A percentile compares a stretch with the other conserved stretches of the same genome.
Conservation (phyloP, 2,113 vertebrate species). For the Oncorhynchus gorbuscha region DNA sequence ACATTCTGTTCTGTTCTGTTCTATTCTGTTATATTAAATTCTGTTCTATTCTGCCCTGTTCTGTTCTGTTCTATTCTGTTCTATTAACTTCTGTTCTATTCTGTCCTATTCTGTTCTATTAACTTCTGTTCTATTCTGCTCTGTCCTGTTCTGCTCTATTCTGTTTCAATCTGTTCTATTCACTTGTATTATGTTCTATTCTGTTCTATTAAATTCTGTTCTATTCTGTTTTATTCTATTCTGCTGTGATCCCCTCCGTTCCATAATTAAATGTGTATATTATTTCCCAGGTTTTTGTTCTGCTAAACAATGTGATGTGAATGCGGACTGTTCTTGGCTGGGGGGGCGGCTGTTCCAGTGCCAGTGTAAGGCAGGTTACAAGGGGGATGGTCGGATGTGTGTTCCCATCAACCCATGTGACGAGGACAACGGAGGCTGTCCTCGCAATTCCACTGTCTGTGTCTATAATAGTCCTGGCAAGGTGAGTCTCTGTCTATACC, state of each 20-base stretch:
- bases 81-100: no score
- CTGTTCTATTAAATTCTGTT: no score
- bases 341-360: slow-evolving; percentile 73
- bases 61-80: not conserved
- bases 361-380: slow-evolving; percentile 77
- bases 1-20: no score
- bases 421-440: slow-evolving; percentile 83
- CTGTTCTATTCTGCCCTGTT: no score
- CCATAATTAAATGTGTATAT: no score
- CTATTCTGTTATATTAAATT: no score
- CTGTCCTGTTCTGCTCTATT: no score
- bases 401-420: slow-evolving; percentile 82
- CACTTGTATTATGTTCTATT: no score
- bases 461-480: slow-evolving; percentile 77
- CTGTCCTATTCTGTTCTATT: no score
- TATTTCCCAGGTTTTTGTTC: slow-evolving; percentile 68
- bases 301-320: slow-evolving; percentile 73
- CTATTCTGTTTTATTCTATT: not conserved
- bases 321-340: slow-evolving; percentile 76
- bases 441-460: slow-evolving; percentile 81
- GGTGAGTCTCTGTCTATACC: slow-evolving; percentile 63
- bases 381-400: slow-evolving; percentile 85
- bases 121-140: no score
- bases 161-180: no score
- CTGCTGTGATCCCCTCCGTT: not conserved